These are phyloP conservation scores for Iguana delicatissima DNA, from an alignment of 2,797 vertebrate species.

Conservation along the genomic window DNA sequence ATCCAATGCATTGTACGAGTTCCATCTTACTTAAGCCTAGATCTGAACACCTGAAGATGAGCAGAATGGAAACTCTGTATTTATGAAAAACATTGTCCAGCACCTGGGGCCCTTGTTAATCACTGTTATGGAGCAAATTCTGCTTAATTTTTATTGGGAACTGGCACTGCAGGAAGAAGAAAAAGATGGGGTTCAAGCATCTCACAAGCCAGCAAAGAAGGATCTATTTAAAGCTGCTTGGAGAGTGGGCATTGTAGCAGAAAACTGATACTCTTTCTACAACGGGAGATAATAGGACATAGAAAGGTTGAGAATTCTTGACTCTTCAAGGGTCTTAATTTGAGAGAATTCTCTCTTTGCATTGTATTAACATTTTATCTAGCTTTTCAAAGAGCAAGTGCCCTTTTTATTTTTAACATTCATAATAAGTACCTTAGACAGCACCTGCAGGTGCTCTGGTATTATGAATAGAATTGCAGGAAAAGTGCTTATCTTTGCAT, in stretches of 20 bases:
- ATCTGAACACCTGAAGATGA: neutral
- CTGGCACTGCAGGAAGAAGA: neutral
- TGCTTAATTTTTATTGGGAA: constrained; percentile 13
- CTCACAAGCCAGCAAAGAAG: constrained; percentile 14
- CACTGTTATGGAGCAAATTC: neutral
- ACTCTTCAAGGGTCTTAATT: constrained; percentile 26
- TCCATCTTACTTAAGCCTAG: too few relatives aligned
- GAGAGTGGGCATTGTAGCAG: neutral
- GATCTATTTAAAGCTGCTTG: constrained; percentile 29
- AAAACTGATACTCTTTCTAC: constrained; percentile 30
- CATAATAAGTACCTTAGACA: constrained; percentile 40
- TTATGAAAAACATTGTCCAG: neutral
- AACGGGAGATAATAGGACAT: constrained; percentile 17
- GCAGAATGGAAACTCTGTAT: neutral
- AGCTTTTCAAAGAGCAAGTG: constrained; percentile 33
- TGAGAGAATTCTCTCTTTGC: constrained; percentile 25
- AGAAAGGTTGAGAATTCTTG: constrained; percentile 21
- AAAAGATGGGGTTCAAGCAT: neutral
- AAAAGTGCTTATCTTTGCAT: constrained; percentile 22
- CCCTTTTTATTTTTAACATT: constrained; percentile 45
- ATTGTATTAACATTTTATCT: constrained; percentile 40
- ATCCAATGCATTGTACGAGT: too few relatives aligned
- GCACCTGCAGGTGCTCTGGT: constrained; percentile 28
- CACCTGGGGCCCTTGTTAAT: constrained; percentile 7
- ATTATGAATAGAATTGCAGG: constrained; percentile 13